Conservation (phyloP, 2,888 invertebrate species). For the Eupithecia tripunctaria region DNA sequence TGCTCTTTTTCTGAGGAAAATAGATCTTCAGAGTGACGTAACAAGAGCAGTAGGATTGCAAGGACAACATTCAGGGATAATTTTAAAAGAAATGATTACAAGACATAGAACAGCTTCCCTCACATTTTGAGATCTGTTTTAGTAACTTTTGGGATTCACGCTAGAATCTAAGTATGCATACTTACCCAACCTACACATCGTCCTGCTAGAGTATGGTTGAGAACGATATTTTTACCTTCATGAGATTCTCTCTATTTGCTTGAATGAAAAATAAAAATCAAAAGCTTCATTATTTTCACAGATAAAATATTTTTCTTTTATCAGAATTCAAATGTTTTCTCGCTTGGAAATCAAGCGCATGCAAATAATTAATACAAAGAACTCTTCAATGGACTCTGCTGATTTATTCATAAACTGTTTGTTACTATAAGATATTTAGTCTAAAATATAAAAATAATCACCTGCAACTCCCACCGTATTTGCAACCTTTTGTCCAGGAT, state of each 20-base stretch:
- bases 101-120: not conserved
- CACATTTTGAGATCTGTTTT: not conserved
- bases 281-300: slow-evolving; percentile 19
- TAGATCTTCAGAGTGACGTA: not conserved
- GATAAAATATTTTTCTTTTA: not conserved
- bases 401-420: not conserved
- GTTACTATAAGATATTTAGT: no score
- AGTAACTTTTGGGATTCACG: not conserved
- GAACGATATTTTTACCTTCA: slow-evolving; percentile 66
- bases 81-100: not conserved
- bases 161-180: not conserved
- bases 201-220: slow-evolving; percentile 9
- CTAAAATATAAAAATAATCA: slow-evolving; percentile 45
- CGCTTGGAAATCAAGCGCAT: not conserved
- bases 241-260: slow-evolving; percentile 62
- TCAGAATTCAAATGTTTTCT: not conserved
- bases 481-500: slow-evolving; percentile 92
- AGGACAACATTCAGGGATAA: not conserved
- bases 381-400: not conserved
- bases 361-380: not conserved
- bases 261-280: slow-evolving; percentile 55
- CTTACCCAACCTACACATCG: not conserved
- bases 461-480: slow-evolving; percentile 93
- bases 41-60: not conserved
- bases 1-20: not conserved